These are phyloP conservation scores for Sminthurides bifidus DNA, from an alignment of 1,140 invertebrate genomes.

Conservation along the genomic window DNA sequence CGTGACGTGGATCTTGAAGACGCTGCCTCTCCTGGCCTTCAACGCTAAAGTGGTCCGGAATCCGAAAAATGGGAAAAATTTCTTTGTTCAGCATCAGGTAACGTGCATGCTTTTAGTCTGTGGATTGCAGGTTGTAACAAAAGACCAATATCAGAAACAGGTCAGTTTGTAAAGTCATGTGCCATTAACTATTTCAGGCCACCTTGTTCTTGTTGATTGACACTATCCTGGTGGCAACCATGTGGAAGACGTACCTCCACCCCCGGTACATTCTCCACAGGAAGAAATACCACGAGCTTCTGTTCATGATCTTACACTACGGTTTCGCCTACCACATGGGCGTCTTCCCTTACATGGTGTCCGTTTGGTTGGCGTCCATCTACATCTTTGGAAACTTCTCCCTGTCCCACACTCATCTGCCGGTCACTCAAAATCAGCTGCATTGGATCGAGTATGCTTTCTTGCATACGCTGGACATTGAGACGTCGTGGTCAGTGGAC, in stretches of 20 bases:
- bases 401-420: constrained; percentile 26
- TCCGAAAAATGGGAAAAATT: constrained; percentile 21
- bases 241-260: constrained; percentile 31
- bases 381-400: constrained; percentile 31
- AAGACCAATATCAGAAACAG: too few relatives aligned
- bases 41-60: constrained; percentile 27
- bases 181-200: constrained; percentile 12
- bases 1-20: constrained; percentile 30
- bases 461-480: constrained; percentile 21
- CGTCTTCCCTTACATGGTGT: constrained; percentile 17
- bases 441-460: constrained; percentile 28
- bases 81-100: constrained; percentile 31
- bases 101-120: not conserved
- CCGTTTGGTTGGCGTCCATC: constrained; percentile 28
- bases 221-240: constrained; percentile 25
- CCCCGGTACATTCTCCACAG: constrained; percentile 22
- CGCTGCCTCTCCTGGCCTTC: constrained; percentile 28
- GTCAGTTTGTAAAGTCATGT: too few relatives aligned
- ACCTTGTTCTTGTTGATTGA: constrained; percentile 25
- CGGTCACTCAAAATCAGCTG: constrained; percentile 10
- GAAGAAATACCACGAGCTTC: constrained; percentile 11
- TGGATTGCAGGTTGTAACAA: not conserved
- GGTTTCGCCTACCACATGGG: constrained; percentile 24
- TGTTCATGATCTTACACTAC: constrained; percentile 28
- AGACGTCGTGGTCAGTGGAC: constrained; percentile 16